Base-by-base conservation (phyloP, 1,140 invertebrate genomes). In the Goniozus legneri region DNA sequence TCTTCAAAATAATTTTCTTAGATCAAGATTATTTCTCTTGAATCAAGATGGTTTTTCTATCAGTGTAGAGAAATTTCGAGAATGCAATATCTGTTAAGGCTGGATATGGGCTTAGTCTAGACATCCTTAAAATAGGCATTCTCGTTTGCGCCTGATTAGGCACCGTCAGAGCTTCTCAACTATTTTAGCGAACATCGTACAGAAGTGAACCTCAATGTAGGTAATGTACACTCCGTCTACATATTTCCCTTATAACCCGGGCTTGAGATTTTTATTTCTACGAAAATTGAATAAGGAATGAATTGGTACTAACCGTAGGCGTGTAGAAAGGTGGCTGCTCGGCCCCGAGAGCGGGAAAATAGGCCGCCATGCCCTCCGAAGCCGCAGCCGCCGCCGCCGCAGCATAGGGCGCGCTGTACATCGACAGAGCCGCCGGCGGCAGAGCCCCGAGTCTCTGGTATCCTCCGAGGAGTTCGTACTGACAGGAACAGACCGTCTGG, bases 401-500 rank as follows among this genome's bases (percentile, higher is more conserved):
- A 27, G 85, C 84, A 69, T 86, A 85, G 8, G 85, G 85, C 36
- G 83, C 82, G 66, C 83, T 85, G 77, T 89, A 89, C 83, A 88
- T 86, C 8, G 84, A 85, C 44, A 91, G 77, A 21, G 84, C 83
- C 14, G 79, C 76, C 50, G 85, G 73, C 55, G 84, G 78, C 43
- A 84, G 73, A 2, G 85, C 83, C 3, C 85, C 85, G 10, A 92
- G 75, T 49, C 87, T 82, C 75, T 86, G 90, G 76, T 89, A 94
- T 69, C 82, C 88, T 55, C 86, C 81, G 48, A 88, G 80, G 3
- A 73, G 63, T 69, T 85, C 86, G 75, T 87, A 89, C 75, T 95
- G 92, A 77, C 92, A 95, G 47, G 91, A 94, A 77, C 92, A 96
- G 12, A 95, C 85, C 7, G 88, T 91, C 75, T 95, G 91, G 14